Evolutionary conservation across 2,888 invertebrate genomes (phyloP).

Genomic region (Drosophila prostipennis): DNA sequence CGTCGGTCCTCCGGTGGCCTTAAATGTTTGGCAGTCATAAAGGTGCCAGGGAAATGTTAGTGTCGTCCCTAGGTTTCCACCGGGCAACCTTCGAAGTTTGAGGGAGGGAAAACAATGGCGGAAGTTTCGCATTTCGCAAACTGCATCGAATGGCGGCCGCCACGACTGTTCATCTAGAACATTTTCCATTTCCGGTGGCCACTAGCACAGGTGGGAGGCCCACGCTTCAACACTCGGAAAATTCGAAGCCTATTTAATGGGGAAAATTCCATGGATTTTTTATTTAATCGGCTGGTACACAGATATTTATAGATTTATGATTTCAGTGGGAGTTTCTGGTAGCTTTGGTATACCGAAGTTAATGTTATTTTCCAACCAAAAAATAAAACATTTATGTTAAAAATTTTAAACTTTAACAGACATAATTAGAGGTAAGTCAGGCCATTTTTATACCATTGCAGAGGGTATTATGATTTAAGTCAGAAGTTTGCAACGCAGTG

Average conservation of each 20-base stretch:
- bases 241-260: neutral
- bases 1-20: neutral
- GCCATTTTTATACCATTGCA: too few species aligned
- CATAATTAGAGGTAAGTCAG: too few species aligned
- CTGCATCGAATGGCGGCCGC: constrained; percentile 25
- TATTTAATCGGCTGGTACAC: too few species aligned
- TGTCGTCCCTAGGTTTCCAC: constrained; percentile 10
- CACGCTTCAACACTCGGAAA: neutral
- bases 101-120: constrained; percentile 10
- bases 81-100: constrained; percentile 32
- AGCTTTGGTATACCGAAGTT: too few species aligned
- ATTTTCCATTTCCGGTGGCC: constrained; percentile 25
- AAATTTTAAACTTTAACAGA: too few species aligned
- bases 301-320: too few species aligned
- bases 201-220: constrained; percentile 1
- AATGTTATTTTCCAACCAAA: too few species aligned
- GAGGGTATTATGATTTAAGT: too few species aligned
- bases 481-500: too few species aligned
- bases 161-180: constrained; percentile 12
- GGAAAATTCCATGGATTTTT: neutral
- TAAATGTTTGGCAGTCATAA: constrained; percentile 12
- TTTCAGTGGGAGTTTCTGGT: too few species aligned
- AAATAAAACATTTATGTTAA: too few species aligned
- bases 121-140: constrained; percentile 23
- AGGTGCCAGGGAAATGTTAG: constrained; percentile 16